phyloP scores from a whole-genome alignment of 2,113 vertebrate species.

The Chroicocephalus ridibundus region DNA sequence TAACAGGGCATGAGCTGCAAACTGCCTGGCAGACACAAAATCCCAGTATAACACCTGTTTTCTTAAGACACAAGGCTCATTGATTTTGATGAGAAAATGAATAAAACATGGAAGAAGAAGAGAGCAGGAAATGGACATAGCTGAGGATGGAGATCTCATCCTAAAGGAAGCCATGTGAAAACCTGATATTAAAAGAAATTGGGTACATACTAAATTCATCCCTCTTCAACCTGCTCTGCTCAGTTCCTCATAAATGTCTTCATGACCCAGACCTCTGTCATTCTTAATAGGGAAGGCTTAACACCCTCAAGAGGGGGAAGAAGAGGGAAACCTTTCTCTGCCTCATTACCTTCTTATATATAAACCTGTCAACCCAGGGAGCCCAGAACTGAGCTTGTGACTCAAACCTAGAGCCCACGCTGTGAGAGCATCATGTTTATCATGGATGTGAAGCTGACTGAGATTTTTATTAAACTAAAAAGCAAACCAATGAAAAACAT shows the following conservation, averaged over 20 bases:
- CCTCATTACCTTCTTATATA: background rate
- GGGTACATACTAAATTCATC: background rate
- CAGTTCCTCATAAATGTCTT: background rate
- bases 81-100: background rate
- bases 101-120: background rate
- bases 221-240: background rate
- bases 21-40: background rate
- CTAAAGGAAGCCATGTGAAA: background rate
- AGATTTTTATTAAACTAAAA: background rate
- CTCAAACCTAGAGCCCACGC: background rate
- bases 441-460: background rate
- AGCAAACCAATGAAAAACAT: background rate
- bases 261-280: background rate
- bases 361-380: background rate
- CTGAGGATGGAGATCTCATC: background rate
- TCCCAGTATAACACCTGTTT: background rate
- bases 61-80: background rate
- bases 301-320: background rate
- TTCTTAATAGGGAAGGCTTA: background rate
- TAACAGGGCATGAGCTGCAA: background rate
- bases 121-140: background rate
- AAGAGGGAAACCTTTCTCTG: background rate
- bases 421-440: background rate
- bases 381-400: background rate
- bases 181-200: background rate